These are phyloP conservation scores for Aricia artaxerxes DNA, from an alignment of 2,888 invertebrate species.

Conservation along the genomic window DNA sequence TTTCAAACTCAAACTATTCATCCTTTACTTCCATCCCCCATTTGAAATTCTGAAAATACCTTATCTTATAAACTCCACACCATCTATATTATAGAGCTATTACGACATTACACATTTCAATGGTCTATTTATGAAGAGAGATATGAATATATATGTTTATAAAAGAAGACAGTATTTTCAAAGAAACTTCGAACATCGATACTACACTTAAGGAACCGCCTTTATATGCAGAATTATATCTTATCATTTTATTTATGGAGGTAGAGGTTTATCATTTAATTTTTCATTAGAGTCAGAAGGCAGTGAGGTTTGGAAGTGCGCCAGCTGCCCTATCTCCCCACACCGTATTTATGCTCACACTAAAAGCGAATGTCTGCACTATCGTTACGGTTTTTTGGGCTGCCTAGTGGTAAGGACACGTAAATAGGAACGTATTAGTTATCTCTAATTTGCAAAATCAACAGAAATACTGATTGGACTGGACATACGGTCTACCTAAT, in stretches of 20 bases:
- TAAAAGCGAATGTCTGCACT: slow-evolving; percentile 24
- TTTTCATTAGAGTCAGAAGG: slow-evolving; percentile 13
- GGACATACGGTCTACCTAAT: too few relatives aligned
- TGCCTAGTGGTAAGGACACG: not conserved
- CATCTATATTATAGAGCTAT: too few relatives aligned
- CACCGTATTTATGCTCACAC: slow-evolving; percentile 21
- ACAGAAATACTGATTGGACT: too few relatives aligned
- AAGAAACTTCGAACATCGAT: not conserved
- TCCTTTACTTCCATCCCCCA: too few relatives aligned
- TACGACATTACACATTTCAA: too few relatives aligned
- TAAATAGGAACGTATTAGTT: not conserved
- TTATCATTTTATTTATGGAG: not conserved
- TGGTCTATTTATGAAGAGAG: too few relatives aligned
- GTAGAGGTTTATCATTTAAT: slow-evolving; percentile 8
- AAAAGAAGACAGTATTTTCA: not conserved
- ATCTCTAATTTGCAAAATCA: too few relatives aligned
- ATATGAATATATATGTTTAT: not conserved
- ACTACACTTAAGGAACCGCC: not conserved
- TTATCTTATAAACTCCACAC: too few relatives aligned
- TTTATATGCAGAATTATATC: not conserved
- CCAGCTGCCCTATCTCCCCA: slow-evolving; percentile 25
- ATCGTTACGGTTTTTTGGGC: not conserved
- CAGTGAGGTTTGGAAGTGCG: slow-evolving; percentile 2
- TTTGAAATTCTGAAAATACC: too few relatives aligned
- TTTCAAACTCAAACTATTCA: too few relatives aligned